These are phyloP conservation scores for Capitella teleta DNA, from an alignment of 1,140 invertebrate species.

Conservation along the genomic window DNA sequence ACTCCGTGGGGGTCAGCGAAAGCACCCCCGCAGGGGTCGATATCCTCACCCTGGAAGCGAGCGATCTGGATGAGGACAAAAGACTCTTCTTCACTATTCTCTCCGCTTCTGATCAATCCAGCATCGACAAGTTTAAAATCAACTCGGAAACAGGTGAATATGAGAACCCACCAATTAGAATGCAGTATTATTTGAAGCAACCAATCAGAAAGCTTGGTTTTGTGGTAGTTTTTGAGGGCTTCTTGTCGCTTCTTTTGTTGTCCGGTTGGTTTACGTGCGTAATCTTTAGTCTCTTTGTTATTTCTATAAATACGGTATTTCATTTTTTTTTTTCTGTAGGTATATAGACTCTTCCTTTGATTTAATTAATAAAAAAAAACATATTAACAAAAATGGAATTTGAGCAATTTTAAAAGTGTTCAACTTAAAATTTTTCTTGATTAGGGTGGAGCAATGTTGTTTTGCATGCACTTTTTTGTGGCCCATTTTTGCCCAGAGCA, in stretches of 20 bases:
- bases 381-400: too few relatives aligned
- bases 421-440: too few relatives aligned
- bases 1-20: conserved; percentile 54
- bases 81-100: conserved; percentile 55
- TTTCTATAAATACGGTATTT: too few relatives aligned
- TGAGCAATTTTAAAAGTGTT: too few relatives aligned
- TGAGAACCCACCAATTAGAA: not conserved
- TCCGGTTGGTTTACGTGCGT: not conserved
- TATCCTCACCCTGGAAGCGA: conserved; percentile 55
- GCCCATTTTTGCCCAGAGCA: too few relatives aligned
- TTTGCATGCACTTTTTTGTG: too few relatives aligned
- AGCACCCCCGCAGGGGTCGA: conserved; percentile 20
- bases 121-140: conserved; percentile 55
- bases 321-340: too few relatives aligned
- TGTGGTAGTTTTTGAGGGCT: not conserved
- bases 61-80: conserved; percentile 65
- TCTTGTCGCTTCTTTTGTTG: not conserved
- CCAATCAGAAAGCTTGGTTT: not conserved
- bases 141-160: conserved; percentile 23
- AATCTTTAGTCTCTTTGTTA: not conserved
- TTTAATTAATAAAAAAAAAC: too few relatives aligned
- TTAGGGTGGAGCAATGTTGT: too few relatives aligned
- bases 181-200: not conserved
- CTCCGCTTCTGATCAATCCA: conserved; percentile 59
- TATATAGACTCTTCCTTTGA: too few relatives aligned